Base-by-base conservation (phyloP, 1,140 invertebrate genomes). In the Vollenhovia emeryi region DNA sequence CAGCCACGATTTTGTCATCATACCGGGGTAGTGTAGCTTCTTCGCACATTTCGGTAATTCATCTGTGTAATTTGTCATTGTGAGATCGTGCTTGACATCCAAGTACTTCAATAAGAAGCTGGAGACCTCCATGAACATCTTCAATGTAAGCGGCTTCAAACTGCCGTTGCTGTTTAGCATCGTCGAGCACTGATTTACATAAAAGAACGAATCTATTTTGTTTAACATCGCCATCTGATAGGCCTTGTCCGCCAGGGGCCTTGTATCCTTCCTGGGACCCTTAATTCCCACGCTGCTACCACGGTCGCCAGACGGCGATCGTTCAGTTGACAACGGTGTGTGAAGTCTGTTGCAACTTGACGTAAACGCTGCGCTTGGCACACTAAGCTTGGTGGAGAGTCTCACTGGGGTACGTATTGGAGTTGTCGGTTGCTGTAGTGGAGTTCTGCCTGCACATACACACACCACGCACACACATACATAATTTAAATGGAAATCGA, bases 1-100 rank as follows among this genome's bases (percentile, higher is more conserved):
- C 75, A 96, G 91, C 96, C 96, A 96, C 0, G 96, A 96, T 91
- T 96, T 96, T 78, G 94, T 95, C 48, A 96, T 93, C 3, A 93
- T 84, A 52, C 95, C 95, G 13, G 95, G 95, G 93, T 96, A 96
- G 83, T 95, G 92, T 64, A 96, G 87, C 45, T 95, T 95, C 75
- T 96, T 96, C 1, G 94, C 93, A 69, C 95, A 88, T 85, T 95
- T 94, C 30, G 96, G 96, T n/a, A 96, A 33, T 76, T 93, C 90
- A 7, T 94, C 94, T 4, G 93, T 84, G 43, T 94, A 95, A 91
- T 94, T 94, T 5, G 36, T 15, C 2, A 82, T 33, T 4, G 88
- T 93, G n/a, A 95, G 33, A 3, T 83, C 66, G 18, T 91, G 86
- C 52, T 92, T 92, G 2, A 93, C 79, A 11, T 92, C 89, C 0